Conservation (phyloP, 2,113 vertebrate species). For the Calypte anna region DNA sequence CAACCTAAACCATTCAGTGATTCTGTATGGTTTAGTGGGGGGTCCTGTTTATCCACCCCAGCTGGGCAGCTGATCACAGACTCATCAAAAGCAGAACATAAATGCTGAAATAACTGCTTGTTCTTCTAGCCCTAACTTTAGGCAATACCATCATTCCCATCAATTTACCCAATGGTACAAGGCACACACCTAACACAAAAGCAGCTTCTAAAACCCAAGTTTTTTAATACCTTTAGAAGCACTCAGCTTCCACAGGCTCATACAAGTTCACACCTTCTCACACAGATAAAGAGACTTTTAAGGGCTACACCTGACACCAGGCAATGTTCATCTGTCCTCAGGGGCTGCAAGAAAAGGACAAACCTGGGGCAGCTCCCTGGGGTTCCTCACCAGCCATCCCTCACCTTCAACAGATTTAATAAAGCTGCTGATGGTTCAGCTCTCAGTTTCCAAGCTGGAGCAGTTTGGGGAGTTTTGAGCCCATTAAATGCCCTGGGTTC, state of each 20-base stretch:
- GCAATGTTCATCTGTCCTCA: not conserved
- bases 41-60: not conserved
- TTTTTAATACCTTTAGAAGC: not conserved
- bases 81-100: conserved; percentile 13
- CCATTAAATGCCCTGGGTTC: not conserved
- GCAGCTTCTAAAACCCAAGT: not conserved
- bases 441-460: not conserved
- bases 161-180: not conserved
- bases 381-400: not conserved
- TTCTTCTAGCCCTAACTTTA: not conserved
- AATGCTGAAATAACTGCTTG: conserved; percentile 11
- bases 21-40: not conserved
- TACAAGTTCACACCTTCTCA: not conserved
- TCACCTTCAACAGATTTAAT: not conserved
- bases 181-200: not conserved
- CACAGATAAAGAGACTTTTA: not conserved
- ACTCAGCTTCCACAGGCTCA: not conserved
- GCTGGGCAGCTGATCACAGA: not conserved
- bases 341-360: not conserved
- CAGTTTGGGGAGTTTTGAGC: fast-evolving
- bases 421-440: not conserved
- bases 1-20: too few relatives aligned
- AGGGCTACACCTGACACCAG: not conserved
- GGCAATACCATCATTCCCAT: conserved; percentile 16
- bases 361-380: not conserved